Evolutionary conservation across 2,888 invertebrate species (phyloP).

Genomic region (Belgica antarctica): DNA sequence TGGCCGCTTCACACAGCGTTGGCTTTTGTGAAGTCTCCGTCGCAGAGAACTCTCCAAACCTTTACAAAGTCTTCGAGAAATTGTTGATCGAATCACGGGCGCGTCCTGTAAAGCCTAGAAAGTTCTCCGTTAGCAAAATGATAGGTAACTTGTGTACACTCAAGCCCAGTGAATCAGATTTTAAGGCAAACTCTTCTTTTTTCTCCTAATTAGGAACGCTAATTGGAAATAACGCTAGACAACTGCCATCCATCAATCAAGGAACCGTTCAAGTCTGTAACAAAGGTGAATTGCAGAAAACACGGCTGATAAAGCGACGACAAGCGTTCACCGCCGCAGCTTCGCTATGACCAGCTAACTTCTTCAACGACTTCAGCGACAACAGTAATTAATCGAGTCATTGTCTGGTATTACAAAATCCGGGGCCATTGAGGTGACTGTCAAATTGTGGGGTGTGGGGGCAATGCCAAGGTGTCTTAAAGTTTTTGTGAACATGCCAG

Average conservation of each 20-base stretch:
- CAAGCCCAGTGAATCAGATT: too few species aligned
- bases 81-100: conserved; percentile 66
- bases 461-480: too few species aligned
- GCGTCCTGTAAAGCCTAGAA: conserved; percentile 63
- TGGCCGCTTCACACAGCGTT: conserved; percentile 66
- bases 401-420: conserved; percentile 5
- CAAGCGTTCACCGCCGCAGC: conserved; percentile 63
- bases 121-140: conserved; percentile 78
- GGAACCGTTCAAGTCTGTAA: conserved; percentile 63
- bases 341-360: conserved; percentile 64
- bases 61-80: conserved; percentile 71
- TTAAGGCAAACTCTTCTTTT: too few species aligned
- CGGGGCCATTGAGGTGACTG: too few species aligned
- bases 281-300: conserved; percentile 59
- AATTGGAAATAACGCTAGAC: conserved; percentile 49
- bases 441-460: too few species aligned
- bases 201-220: conserved; percentile 47
- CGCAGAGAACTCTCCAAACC: conserved; percentile 72
- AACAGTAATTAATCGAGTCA: conserved; percentile 31
- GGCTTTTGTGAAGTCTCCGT: conserved; percentile 80
- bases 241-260: conserved; percentile 54
- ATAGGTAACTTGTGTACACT: conserved; percentile 59
- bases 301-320: conserved; percentile 59
- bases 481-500: too few species aligned
- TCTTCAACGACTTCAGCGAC: conserved; percentile 45